Percentiles rank a stretch among this genome's conserved stretches.
phyloP scores from a whole-genome alignment of 1,140 invertebrate genomes.

The Bombus vancouverensis region DNA sequence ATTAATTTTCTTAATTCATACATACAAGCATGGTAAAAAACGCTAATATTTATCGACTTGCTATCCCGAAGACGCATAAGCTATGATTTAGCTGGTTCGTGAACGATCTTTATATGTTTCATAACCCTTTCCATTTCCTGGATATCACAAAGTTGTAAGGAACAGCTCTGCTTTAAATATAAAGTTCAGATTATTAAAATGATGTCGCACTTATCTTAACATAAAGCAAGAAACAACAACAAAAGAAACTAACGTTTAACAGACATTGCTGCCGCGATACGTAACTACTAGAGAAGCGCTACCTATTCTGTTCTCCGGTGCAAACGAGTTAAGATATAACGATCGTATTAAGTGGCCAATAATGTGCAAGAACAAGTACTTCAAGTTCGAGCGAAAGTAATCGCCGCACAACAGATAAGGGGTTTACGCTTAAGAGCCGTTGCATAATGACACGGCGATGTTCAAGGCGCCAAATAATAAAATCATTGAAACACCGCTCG shows the following conservation, averaged over 20 bases:
- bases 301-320: not conserved
- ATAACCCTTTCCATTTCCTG: no score
- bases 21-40: no score
- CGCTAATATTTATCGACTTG: no score
- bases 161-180: no score
- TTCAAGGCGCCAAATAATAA: conserved; percentile 61
- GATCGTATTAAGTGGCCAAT: conserved; percentile 16
- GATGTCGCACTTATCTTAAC: no score
- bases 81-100: no score
- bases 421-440: conserved; percentile 8
- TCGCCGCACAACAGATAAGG: conserved; percentile 6
- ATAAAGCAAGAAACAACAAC: not conserved
- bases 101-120: no score
- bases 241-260: not conserved
- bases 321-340: conserved; percentile 1
- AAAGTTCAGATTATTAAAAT: no score
- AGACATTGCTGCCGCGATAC: not conserved
- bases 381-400: conserved; percentile 20
- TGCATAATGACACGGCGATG: conserved; percentile 26
- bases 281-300: not conserved
- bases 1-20: no score
- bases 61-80: no score
- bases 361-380: conserved; percentile 19
- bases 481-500: conserved; percentile 48
- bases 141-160: no score